Evolutionary conservation across 1,140 invertebrate genomes (phyloP).

Genomic region (Musca vetustissima): DNA sequence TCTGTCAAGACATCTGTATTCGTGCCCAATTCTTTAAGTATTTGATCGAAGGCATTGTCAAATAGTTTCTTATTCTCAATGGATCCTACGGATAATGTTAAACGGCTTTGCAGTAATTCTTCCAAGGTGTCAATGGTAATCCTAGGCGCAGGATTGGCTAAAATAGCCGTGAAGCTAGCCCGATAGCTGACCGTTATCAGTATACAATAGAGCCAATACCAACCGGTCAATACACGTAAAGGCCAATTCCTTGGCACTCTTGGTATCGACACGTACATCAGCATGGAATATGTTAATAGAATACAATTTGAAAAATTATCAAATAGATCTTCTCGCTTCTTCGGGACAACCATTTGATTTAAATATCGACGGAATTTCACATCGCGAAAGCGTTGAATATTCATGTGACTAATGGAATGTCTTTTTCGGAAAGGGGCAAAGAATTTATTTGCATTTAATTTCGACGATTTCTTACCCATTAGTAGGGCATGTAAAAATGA

Average conservation of each 20-base stretch:
- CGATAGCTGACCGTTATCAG: conserved; percentile 74
- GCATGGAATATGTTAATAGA: conserved; percentile 77
- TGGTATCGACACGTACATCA: conserved; percentile 74
- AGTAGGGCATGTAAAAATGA: conserved; percentile 42
- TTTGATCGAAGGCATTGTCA: conserved; percentile 64
- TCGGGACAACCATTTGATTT: conserved; percentile 18
- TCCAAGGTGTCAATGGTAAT: conserved; percentile 75
- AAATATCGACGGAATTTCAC: conserved; percentile 39
- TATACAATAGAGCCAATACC: conserved; percentile 83
- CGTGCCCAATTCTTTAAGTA: conserved; percentile 65
- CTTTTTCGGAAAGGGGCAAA: not conserved
- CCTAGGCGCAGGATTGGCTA: conserved; percentile 73
- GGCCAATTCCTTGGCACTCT: conserved; percentile 75
- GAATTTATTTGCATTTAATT: not conserved
- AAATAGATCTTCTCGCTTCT: conserved; percentile 62
- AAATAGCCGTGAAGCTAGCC: conserved; percentile 79
- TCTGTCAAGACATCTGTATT: conserved; percentile 66
- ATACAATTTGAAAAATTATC: conserved; percentile 70
- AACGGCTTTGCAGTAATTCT: conserved; percentile 65
- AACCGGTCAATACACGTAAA: conserved; percentile 74
- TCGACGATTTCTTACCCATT: not conserved
- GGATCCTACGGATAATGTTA: conserved; percentile 70
- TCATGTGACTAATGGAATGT: not conserved
- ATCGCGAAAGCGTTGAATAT: conserved; percentile 26
- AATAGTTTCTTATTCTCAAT: conserved; percentile 71